Percentiles rank a stretch among this genome's conserved stretches.
phyloP scores from a whole-genome alignment of 2,113 vertebrate species.

The Odocoileus virginianus region DNA sequence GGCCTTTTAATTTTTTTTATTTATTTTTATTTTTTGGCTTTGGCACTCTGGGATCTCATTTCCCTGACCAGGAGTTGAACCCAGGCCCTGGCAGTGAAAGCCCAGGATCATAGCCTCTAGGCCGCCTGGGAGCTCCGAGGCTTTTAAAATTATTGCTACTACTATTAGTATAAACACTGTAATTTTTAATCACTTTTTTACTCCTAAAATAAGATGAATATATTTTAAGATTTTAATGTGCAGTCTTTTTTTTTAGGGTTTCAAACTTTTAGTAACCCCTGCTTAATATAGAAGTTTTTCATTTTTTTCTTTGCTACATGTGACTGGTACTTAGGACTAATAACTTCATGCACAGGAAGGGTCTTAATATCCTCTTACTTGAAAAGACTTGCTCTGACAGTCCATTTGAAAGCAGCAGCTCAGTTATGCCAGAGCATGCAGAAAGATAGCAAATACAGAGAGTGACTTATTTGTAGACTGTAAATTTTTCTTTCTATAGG shows the following conservation, averaged over 20 bases:
- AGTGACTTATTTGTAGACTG: background rate
- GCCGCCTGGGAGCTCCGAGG: background rate
- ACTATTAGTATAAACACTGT: background rate
- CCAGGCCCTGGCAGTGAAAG: background rate
- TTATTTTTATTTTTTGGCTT: background rate
- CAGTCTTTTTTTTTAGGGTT: background rate
- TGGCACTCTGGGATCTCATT: background rate
- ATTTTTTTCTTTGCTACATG: background rate
- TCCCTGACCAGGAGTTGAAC: background rate
- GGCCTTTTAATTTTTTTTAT: background rate
- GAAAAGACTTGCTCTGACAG: background rate
- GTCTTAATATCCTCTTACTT: background rate
- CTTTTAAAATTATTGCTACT: background rate
- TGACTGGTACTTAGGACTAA: background rate
- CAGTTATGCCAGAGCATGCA: background rate
- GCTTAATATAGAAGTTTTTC: background rate
- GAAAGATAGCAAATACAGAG: background rate
- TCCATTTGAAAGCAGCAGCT: background rate
- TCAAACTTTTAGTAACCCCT: background rate
- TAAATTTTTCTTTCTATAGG: slow-evolving; percentile 79
- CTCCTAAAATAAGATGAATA: background rate
- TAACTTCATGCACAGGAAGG: background rate
- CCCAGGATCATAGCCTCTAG: background rate
- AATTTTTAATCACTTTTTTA: background rate
- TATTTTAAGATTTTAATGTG: background rate